Conservation (phyloP, 2,113 vertebrate species). For the Artemisiospiza belli region DNA sequence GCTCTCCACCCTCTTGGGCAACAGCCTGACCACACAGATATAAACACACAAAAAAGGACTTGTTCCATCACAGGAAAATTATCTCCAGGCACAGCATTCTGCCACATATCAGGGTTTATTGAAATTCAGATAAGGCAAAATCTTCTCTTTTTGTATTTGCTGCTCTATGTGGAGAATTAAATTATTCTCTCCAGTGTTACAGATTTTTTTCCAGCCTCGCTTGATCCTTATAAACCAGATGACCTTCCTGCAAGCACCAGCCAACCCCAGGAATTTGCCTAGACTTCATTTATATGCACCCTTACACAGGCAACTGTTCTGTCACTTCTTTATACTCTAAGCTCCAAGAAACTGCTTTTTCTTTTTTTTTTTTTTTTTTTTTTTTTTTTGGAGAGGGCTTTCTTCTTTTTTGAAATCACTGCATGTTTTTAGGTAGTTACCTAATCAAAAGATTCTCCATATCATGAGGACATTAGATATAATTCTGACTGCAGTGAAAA, state of each 20-base stretch:
- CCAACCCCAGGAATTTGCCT: not conserved
- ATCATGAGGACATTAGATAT: not conserved
- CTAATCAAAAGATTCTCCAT: not conserved
- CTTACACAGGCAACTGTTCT: not conserved
- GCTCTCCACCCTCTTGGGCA: fast-evolving
- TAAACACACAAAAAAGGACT: not conserved
- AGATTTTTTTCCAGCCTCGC: not conserved
- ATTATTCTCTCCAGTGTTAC: not conserved
- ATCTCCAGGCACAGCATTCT: not conserved
- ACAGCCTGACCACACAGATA: fast-evolving
- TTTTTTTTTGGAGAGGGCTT: not conserved
- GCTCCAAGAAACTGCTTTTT: not conserved
- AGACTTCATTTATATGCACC: not conserved
- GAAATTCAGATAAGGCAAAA: not conserved
- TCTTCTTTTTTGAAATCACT: not conserved
- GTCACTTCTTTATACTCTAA: not conserved
- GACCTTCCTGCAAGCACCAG: not conserved
- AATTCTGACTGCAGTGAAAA: not conserved
- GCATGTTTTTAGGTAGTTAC: not conserved
- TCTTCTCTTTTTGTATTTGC: not conserved
- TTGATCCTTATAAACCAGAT: not conserved
- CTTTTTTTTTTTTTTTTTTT: not conserved
- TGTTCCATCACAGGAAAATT: not conserved
- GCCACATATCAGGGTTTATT: not conserved
- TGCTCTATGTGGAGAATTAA: not conserved